Conservation (phyloP, 2,797 vertebrate species). For the Fringilla coelebs region DNA sequence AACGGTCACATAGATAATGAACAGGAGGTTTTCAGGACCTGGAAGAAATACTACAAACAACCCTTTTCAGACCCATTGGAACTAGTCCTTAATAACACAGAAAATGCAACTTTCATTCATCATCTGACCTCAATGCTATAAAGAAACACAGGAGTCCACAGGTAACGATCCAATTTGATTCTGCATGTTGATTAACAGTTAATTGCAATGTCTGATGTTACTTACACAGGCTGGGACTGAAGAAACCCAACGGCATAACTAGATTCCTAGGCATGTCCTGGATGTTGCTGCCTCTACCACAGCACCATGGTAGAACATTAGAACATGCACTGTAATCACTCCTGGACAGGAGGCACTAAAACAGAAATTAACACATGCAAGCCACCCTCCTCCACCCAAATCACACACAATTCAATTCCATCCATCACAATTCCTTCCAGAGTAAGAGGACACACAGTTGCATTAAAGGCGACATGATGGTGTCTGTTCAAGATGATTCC, state of each 20-base stretch:
- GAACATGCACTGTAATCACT: neutral
- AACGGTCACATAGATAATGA: neutral
- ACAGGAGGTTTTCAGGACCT: neutral
- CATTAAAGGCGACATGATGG: neutral
- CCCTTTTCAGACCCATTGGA: neutral
- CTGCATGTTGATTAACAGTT: neutral
- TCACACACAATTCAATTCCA: neutral
- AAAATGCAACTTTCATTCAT: neutral
- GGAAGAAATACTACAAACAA: neutral
- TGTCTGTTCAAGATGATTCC: neutral
- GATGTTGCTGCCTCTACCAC: conserved; percentile 16
- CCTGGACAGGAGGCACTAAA: neutral
- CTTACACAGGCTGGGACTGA: neutral
- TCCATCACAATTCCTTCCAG: neutral
- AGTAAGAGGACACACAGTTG: neutral
- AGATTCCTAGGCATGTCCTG: conserved; percentile 7
- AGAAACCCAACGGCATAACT: neutral
- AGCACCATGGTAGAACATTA: neutral
- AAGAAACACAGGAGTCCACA: conserved; percentile 29
- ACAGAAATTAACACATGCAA: conserved; percentile 22
- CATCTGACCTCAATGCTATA: neutral
- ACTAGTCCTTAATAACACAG: neutral
- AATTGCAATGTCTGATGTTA: neutral
- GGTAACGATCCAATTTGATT: neutral
- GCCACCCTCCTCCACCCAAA: neutral